These are phyloP conservation scores for Perizoma affinitatum DNA, from an alignment of 2,888 invertebrate genomes.

Conservation along the genomic window DNA sequence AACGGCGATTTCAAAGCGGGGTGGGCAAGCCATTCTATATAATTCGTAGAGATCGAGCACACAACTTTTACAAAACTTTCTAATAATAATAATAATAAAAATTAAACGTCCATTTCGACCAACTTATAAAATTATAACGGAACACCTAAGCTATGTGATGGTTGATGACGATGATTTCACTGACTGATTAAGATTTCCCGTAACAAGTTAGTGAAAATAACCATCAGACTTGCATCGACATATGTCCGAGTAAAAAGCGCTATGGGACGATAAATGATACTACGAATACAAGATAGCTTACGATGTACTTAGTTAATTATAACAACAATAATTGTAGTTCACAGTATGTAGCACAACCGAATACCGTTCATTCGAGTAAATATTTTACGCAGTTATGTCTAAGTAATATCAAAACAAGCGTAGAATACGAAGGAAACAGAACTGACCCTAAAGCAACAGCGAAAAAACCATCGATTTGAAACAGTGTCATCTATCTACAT, in stretches of 20 bases:
- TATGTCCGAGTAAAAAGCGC: slow-evolving; percentile 7
- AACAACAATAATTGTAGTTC: neutral
- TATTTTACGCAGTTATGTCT: slow-evolving; percentile 5
- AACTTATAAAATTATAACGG: no score
- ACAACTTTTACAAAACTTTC: no score
- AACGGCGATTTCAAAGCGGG: slow-evolving; percentile 59
- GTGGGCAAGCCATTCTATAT: slow-evolving; percentile 21
- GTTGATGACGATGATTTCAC: no score
- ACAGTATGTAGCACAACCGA: slow-evolving; percentile 17
- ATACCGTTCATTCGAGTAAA: slow-evolving; percentile 1
- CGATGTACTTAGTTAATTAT: neutral
- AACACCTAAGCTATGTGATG: no score
- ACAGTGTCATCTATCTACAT: slow-evolving; percentile 36
- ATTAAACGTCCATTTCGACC: no score
- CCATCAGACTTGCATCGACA: neutral
- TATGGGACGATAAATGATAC: neutral
- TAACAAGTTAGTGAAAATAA: neutral
- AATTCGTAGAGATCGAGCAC: no score
- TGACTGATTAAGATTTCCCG: no score
- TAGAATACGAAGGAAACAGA: slow-evolving; percentile 39
- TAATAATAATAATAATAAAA: no score
- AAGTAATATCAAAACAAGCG: slow-evolving; percentile 26
- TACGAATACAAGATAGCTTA: neutral
- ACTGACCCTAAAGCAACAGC: slow-evolving; percentile 45
- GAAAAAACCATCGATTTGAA: slow-evolving; percentile 36